A percentile compares a stretch with the other conserved stretches of the same genome.
Evolutionary conservation across 2,113 vertebrate genomes (phyloP).

Genomic region (Dipodomys spectabilis): DNA sequence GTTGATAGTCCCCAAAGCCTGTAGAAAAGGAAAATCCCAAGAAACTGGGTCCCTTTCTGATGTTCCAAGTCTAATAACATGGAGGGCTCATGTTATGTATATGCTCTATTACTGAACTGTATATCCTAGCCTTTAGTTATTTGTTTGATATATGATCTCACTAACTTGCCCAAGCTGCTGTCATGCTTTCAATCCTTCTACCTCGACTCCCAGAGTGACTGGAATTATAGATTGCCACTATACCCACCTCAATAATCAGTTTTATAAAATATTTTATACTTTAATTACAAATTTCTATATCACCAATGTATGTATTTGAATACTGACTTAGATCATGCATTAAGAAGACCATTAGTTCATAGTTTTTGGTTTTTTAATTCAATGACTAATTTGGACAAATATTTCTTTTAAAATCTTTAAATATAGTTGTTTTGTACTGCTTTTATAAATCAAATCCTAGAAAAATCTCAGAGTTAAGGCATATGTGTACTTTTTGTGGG

Average conservation of each 20-base stretch:
- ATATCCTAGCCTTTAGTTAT: too few relatives aligned
- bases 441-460: background rate
- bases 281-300: conserved; percentile 18
- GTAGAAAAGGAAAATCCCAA: too few relatives aligned
- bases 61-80: too few relatives aligned
- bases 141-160: too few relatives aligned
- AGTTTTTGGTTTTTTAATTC: background rate
- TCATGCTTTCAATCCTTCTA: too few relatives aligned
- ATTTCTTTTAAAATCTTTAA: conserved; percentile 12
- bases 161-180: too few relatives aligned
- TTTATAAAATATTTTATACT: background rate
- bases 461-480: conserved; percentile 42
- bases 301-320: background rate
- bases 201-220: too few relatives aligned
- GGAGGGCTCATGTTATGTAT: too few relatives aligned
- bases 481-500: background rate
- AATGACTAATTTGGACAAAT: background rate
- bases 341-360: background rate
- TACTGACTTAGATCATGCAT: background rate
- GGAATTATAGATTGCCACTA: too few relatives aligned
- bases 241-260: background rate
- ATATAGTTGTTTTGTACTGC: background rate
- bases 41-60: too few relatives aligned
- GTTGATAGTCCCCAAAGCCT: too few relatives aligned
- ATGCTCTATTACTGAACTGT: too few relatives aligned